These are phyloP conservation scores for Dysmachus trigonus DNA, from an alignment of 2,888 invertebrate species.

Conservation along the genomic window DNA sequence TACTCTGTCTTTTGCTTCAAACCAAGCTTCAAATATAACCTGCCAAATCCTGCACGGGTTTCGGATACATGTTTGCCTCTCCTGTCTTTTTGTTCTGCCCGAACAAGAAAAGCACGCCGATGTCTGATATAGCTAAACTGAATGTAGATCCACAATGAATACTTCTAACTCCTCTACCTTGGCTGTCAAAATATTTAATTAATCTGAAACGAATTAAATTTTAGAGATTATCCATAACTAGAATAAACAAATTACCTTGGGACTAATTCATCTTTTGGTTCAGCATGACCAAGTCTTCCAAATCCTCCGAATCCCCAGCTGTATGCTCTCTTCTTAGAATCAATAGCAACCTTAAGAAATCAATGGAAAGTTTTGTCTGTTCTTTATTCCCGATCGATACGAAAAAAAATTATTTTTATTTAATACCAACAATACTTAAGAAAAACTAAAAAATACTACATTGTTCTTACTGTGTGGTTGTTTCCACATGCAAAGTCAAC, in stretches of 20 bases:
- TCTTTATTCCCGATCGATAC: constrained; percentile 25
- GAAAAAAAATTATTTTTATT: constrained; percentile 19
- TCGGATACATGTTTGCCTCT: constrained; percentile 97
- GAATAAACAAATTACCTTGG: constrained; percentile 64
- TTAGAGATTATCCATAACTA: not conserved
- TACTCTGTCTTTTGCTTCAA: not conserved
- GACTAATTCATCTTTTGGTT: constrained; percentile 90
- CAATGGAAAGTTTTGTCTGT: constrained; percentile 45
- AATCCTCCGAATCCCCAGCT: constrained; percentile 98
- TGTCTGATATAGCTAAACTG: constrained; percentile 84
- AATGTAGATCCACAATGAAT: constrained; percentile 87
- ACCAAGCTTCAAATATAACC: constrained; percentile 60
- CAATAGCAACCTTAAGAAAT: constrained; percentile 76
- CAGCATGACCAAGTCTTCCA: constrained; percentile 91
- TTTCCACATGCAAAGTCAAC: constrained; percentile 90
- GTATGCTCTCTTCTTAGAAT: constrained; percentile 86
- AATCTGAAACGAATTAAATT: constrained; percentile 65
- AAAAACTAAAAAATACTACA: not conserved
- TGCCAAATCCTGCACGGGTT: constrained; percentile 91
- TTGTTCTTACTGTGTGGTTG: constrained; percentile 80
- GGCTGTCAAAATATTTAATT: constrained; percentile 88
- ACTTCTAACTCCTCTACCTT: constrained; percentile 82
- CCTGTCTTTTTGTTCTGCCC: constrained; percentile 93
- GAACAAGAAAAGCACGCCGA: constrained; percentile 79
- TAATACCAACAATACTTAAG: not conserved